Evolutionary conservation across 2,888 invertebrate genomes (phyloP).

Genomic region (Aspidapion aeneum): DNA sequence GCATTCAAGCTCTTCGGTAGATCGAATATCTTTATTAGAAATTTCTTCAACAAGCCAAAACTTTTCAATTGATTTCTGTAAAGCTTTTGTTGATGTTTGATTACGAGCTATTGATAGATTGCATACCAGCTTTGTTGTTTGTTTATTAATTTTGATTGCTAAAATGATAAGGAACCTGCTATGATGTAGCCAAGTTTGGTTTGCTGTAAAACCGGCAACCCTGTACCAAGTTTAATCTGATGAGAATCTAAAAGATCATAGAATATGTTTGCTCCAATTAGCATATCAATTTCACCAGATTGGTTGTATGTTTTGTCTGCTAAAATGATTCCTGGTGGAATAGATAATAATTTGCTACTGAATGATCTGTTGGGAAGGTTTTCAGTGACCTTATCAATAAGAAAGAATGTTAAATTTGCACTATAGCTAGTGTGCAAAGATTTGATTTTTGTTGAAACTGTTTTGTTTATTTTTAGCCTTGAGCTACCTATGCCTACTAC

Average conservation of each 20-base stretch:
- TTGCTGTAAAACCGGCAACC: constrained; percentile 1
- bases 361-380: constrained; percentile 2
- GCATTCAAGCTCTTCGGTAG: constrained; percentile 14
- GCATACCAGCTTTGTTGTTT: not conserved
- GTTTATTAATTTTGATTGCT: not conserved
- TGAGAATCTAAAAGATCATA: not conserved
- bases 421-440: not conserved
- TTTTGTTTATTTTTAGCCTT: constrained; percentile 5
- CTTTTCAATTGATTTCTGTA: constrained; percentile 9
- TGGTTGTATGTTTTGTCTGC: constrained; percentile 2
- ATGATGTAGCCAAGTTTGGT: constrained; percentile 7
- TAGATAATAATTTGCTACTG: not conserved
- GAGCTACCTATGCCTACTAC: constrained; percentile 7
- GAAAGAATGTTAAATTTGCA: constrained; percentile 9
- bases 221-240: constrained; percentile 2
- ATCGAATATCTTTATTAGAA: not conserved
- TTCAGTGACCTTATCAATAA: constrained; percentile 7
- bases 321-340: constrained; percentile 4
- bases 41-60: constrained; percentile 12
- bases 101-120: constrained; percentile 5
- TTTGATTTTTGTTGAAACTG: constrained; percentile 1
- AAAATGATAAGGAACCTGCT: constrained; percentile 1
- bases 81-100: constrained; percentile 3
- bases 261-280: not conserved
- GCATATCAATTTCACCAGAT: constrained; percentile 2